phyloP scores from a whole-genome alignment of 2,113 vertebrate species.

The Pseudorhombus dupliciocellatus region DNA sequence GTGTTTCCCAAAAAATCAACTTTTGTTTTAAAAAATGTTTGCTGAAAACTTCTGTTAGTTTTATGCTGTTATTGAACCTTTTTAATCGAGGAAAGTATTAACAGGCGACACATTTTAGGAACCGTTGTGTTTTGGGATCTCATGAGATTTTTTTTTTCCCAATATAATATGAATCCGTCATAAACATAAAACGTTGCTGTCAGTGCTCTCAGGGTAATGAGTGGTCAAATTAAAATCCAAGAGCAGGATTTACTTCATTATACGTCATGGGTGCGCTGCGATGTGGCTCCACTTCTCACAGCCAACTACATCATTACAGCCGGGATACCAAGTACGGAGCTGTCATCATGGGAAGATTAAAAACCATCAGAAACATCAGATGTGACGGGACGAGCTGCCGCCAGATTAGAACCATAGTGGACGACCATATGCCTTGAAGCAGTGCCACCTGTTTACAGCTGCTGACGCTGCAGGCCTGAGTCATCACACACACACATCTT shows the following conservation, averaged over 20 bases:
- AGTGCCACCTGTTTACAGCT: background rate
- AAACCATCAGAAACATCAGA: background rate
- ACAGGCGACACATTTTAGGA: background rate
- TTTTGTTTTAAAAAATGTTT: no score
- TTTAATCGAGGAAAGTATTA: no score
- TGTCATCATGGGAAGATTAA: background rate
- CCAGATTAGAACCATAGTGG: background rate
- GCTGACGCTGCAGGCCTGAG: background rate
- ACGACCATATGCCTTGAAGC: background rate
- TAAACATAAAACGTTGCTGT: no score
- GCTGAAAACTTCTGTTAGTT: no score
- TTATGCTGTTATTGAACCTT: no score
- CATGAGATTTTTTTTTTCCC: no score
- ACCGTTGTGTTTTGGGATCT: no score
- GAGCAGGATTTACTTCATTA: background rate
- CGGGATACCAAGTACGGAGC: background rate
- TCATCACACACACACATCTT: background rate
- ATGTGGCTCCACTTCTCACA: background rate
- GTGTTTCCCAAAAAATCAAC: no score
- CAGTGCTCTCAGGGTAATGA: background rate
- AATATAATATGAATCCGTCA: no score
- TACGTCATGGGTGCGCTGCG: background rate
- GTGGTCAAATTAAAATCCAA: background rate
- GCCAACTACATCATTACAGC: background rate
- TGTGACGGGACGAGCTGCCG: constrained; percentile 1